These are phyloP conservation scores for Caenorhabditis japonica DNA, from an alignment of 2,888 invertebrate genomes.

Conservation along the genomic window DNA sequence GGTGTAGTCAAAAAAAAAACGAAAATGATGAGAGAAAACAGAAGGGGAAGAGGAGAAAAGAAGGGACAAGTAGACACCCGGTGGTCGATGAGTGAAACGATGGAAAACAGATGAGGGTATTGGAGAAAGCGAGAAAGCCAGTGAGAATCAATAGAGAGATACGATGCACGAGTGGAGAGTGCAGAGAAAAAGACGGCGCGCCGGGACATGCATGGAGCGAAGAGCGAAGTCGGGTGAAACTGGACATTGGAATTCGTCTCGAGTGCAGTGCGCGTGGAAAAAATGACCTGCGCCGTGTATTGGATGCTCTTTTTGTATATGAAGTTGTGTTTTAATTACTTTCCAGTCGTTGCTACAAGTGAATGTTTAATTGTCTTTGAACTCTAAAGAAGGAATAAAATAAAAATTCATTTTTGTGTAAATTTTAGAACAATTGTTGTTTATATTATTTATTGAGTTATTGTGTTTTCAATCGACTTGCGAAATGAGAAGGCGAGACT, in stretches of 20 bases:
- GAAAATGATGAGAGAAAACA: conserved; percentile 23
- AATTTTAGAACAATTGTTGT: too few species aligned
- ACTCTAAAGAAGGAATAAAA: too few species aligned
- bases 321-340: too few species aligned
- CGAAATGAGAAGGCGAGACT: too few species aligned
- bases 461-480: too few species aligned
- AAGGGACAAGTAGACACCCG: conserved; percentile 1
- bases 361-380: neutral
- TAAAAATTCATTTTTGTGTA: too few species aligned
- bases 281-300: too few species aligned
- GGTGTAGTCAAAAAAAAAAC: conserved; percentile 3
- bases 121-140: conserved; percentile 29
- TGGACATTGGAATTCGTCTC: conserved; percentile 32
- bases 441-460: too few species aligned
- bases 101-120: conserved; percentile 39
- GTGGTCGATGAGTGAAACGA: conserved; percentile 19
- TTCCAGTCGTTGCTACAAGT: too few species aligned
- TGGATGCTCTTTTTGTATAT: too few species aligned
- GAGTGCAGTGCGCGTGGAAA: conserved; percentile 22
- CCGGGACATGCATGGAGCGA: conserved; percentile 19
- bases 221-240: conserved; percentile 17
- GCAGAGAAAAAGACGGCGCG: conserved; percentile 27
- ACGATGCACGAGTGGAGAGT: conserved; percentile 11
- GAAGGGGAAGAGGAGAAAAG: conserved; percentile 19
- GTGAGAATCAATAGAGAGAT: conserved; percentile 42